Conservation (phyloP, 2,888 invertebrate genomes). For the Drosophila mettleri region DNA sequence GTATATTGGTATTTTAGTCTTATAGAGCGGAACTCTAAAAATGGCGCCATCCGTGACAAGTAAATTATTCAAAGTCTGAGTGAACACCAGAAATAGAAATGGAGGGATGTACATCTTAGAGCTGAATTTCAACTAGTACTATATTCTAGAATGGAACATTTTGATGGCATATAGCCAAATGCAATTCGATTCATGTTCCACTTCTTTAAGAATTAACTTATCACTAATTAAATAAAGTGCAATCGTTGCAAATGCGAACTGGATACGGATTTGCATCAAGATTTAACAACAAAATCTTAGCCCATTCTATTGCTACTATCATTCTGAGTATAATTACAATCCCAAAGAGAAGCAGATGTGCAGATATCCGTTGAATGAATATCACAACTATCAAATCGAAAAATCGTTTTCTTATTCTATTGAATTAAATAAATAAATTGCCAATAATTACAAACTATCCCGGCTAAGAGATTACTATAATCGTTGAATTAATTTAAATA, state of each 20-base stretch:
- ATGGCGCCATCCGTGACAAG: not conserved
- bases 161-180: not conserved
- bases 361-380: too few relatives aligned
- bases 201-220: not conserved
- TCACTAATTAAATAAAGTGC: not conserved
- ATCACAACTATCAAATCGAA: not conserved
- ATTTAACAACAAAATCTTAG: too few relatives aligned
- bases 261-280: too few relatives aligned
- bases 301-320: too few relatives aligned
- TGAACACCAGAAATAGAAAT: not conserved
- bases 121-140: not conserved
- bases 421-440: not conserved
- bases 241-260: not conserved
- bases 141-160: not conserved
- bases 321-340: too few relatives aligned
- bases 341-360: too few relatives aligned
- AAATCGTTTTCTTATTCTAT: not conserved
- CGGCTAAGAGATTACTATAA: not conserved
- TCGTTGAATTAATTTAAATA: not conserved
- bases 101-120: not conserved
- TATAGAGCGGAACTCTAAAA: not conserved
- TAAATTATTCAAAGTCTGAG: not conserved
- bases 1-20: slow-evolving; percentile 19
- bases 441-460: not conserved
- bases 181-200: slow-evolving; percentile 6